Conservation (phyloP, 2,888 invertebrate species). For the Hydraecia micacea region DNA sequence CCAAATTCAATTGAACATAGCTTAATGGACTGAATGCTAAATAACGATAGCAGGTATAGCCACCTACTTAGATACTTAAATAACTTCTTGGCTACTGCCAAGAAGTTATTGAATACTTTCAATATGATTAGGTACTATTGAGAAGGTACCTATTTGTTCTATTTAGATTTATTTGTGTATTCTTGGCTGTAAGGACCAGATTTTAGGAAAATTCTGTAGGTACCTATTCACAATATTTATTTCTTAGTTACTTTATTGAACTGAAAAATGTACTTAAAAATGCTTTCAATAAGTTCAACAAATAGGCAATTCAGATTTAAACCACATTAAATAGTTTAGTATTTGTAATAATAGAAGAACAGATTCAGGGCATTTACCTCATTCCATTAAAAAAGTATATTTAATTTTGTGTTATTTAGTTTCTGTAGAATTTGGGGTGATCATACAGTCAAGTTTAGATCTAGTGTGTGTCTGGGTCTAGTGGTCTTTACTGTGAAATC, state of each 20-base stretch:
- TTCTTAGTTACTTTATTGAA: background rate
- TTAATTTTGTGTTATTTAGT: background rate
- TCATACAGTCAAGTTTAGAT: background rate
- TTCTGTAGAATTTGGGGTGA: background rate
- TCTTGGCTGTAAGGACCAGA: background rate
- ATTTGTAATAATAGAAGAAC: background rate
- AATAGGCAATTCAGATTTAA: background rate
- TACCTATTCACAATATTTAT: background rate
- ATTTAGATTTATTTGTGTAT: background rate
- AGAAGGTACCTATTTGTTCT: background rate
- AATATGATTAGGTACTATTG: background rate
- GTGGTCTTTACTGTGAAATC: background rate
- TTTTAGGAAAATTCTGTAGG: background rate
- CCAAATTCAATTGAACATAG: background rate
- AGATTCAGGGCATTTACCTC: background rate
- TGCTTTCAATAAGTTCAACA: background rate
- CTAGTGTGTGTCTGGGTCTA: background rate
- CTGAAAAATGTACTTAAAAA: background rate
- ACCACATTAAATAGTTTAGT: background rate
- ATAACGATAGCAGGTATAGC: background rate
- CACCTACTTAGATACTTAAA: background rate
- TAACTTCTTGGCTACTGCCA: background rate
- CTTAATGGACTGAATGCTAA: conserved; percentile 23
- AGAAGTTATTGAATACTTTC: too few relatives aligned
- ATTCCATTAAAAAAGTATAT: background rate